Evolutionary conservation across 2,113 vertebrate species (phyloP), one percentile per base, ranked within the genome.

Genomic region (Antechinus flavipes): DNA sequence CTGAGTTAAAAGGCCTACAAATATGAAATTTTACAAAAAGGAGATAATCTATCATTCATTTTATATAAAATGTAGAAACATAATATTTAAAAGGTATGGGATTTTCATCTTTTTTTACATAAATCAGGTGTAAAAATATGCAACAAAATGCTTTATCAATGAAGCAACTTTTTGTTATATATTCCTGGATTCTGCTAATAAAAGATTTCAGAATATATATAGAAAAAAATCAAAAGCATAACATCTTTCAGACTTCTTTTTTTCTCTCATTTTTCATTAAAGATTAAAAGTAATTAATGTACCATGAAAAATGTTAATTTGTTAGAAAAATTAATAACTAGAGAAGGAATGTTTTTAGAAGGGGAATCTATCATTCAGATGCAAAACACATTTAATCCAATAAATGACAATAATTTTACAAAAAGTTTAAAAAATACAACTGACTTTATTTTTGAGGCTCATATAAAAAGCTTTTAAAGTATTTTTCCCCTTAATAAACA

Each of bases 401-500:
- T 93, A 91, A 95, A 96, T 42, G 58, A 52, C 84, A 92, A 76
- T 95, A 92, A 42, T 95, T 94, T 96, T 76, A 91, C 91, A 19
- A 91, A 95, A 92, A 96, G 52, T 50, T 58, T 54, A 93, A 61
- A 53, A 91, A 61, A 76, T 16, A 96, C 89, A 95, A 95, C 90
- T 91, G 54, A 95, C 93, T 97, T 97, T 46, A 95, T 90, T 96
- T 96, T 92, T 95, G 50, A 76, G 35, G 35, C 6, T 92, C 53
- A 56, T 94, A n/a, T 58, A 96, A 54, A 95, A 91, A 94, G n/a
- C 30, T 91, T 49, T 61, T 55, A 46, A 58, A 53, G 91, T 52
- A 42, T 6, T 95, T 90, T 96, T 95, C 0, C 93, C 50, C 50
- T 6, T 6, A 52, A 52, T 6, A 52, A 52, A 52, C 10, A 52